Evolutionary conservation across 2,797 vertebrate genomes (phyloP).

Genomic region (Arrhamphus sclerolepis): DNA sequence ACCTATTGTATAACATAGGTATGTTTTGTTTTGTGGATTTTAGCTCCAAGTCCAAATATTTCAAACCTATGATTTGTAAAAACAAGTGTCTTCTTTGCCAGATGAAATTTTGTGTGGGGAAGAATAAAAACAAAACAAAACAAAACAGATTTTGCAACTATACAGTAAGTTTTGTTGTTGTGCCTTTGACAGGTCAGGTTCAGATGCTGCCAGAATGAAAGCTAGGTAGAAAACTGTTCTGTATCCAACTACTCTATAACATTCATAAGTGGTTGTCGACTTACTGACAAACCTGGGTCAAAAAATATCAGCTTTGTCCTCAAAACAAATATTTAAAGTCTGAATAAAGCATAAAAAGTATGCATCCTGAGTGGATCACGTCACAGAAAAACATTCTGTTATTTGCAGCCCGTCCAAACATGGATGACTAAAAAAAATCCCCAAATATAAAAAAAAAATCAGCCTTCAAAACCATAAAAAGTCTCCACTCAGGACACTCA

Average conservation of each 20-base stretch:
- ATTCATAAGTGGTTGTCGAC: slow-evolving; percentile 45
- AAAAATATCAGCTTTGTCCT: slow-evolving; percentile 14
- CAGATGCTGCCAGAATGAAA: slow-evolving; percentile 72
- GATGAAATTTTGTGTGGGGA: neutral
- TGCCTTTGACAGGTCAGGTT: slow-evolving; percentile 81
- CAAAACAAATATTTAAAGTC: slow-evolving; percentile 7
- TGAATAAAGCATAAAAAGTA: neutral
- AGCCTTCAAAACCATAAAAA: too few species aligned
- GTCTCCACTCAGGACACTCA: too few species aligned
- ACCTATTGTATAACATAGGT: too few species aligned
- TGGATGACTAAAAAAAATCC: too few species aligned
- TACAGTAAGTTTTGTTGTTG: slow-evolving; percentile 75
- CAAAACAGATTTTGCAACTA: slow-evolving; percentile 13
- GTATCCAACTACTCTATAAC: slow-evolving; percentile 55
- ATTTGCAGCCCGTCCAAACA: neutral
- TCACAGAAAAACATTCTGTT: neutral
- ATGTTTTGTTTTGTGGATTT: too few species aligned
- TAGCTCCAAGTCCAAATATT: too few species aligned
- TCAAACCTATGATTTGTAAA: too few species aligned
- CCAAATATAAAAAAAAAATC: too few species aligned
- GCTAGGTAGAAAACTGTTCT: slow-evolving; percentile 77
- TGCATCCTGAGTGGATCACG: neutral
- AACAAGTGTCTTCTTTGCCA: too few species aligned
- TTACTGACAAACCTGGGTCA: slow-evolving; percentile 59
- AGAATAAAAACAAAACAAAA: too few species aligned